Percentiles rank a stretch among this genome's conserved stretches.
These are phyloP conservation scores for Pyrrhia umbra DNA, from an alignment of 2,888 invertebrate genomes.

Conservation along the genomic window DNA sequence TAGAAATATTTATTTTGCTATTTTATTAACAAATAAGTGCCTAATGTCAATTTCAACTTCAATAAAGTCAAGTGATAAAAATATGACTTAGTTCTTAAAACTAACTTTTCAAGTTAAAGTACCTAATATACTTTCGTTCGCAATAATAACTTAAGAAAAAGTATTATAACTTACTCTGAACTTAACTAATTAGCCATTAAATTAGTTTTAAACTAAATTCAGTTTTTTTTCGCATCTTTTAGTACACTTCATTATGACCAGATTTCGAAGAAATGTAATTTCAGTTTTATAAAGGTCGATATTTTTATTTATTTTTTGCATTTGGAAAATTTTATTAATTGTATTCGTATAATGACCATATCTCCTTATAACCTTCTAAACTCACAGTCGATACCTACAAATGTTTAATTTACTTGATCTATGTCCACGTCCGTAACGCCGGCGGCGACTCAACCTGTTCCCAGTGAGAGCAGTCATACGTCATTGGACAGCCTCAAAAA, in stretches of 20 bases:
- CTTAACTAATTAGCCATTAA: neutral
- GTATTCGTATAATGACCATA: neutral
- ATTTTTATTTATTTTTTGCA: too few relatives aligned
- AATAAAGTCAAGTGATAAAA: constrained; percentile 17
- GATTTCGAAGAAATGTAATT: neutral
- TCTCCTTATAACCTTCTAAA: neutral
- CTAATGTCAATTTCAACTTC: constrained; percentile 13
- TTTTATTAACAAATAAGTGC: neutral
- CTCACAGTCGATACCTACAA: neutral
- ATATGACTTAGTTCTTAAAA: constrained; percentile 5
- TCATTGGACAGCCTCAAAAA: constrained; percentile 86
- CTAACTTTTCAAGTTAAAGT: constrained; percentile 16
- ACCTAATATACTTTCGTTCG: neutral
- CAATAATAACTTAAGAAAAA: neutral
- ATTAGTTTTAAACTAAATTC: neutral
- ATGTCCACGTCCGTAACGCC: constrained; percentile 77
- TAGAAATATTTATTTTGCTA: neutral
- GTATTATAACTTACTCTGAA: neutral
- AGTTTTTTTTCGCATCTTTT: neutral
- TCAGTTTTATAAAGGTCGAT: too few relatives aligned
- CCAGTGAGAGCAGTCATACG: constrained; percentile 83
- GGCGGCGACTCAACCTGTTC: constrained; percentile 85
- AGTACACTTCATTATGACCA: neutral
- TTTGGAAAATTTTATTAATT: too few relatives aligned
- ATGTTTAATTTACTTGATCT: constrained; percentile 44